Base-by-base conservation (phyloP, 2,797 vertebrate genomes). In the Carcharodon carcharias region DNA sequence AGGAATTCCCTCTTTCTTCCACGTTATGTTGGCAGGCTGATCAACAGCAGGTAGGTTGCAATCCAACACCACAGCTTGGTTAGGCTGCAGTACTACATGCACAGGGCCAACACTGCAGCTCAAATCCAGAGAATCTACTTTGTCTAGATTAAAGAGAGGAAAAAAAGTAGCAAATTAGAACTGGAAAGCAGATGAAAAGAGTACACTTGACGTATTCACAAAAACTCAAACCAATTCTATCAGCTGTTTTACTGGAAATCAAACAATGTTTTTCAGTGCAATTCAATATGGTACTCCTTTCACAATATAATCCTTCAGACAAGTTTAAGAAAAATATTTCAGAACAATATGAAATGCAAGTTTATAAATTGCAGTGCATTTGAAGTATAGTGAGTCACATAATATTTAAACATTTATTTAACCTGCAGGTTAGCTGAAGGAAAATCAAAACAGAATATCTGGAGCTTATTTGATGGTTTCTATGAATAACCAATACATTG, bases 81-180 rank as follows among this genome's bases (percentile, higher is more conserved):
- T 98, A 0, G 98, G 98, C 96, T 98, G 98, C 97, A 99, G 97
- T 71, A 98, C 97, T 97, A 98, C 98, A 96, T 98, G 98, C 96
- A 98, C 98, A 9, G 99, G 98, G 69, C 99, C 98, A 11, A 97
- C 97, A 1, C 98, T 98, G 45, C 99, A 99, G 98, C 98, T 99
- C 98, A 99, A 98, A 97, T 99, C 98, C 97, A 99, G 97, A 0
- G 98, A 98, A 97, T 97, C 97, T 97, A 96, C 97, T 97, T 96
- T 96, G 96, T 96, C 97, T 96, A 97, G 97, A 96, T 97, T 96
- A 97, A 97, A 96, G 91, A 35, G 97, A 96, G 96, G 96, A 96
- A 97, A 97, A 97, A 96, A 96, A 96, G 96, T 96, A 97, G 96
- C 97, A 96, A 97, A 97, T 97, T 97, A 97, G 96, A 97, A 97